Base-by-base conservation (phyloP, 2,113 vertebrate genomes). In the Amphilophus citrinellus region DNA sequence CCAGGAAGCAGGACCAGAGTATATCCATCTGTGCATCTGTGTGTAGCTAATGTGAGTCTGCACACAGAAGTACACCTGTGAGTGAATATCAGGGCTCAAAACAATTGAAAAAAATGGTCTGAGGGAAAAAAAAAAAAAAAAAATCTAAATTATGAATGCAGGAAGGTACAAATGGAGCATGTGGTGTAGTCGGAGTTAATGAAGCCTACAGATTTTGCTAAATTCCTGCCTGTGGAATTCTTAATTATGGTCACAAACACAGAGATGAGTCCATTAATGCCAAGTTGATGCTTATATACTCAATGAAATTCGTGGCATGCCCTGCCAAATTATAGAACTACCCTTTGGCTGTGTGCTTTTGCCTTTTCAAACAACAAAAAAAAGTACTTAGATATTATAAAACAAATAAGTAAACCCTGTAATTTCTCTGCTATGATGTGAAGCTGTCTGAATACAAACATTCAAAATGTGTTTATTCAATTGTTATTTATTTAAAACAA, bases 131-230 rank as follows among this genome's bases (percentile, higher is more conserved):
- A 24, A 24, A 24, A 24, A 80, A 20, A 24, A 85, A 73, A 22
- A 22, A n/a, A n/a, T 73, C 60, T 92, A 80, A 92, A 93, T 92
- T 92, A 89, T 91, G 76, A 88, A 92, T 91, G 85, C 84, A 79
- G 83, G 44, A 68, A 80, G 82, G 82, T 82, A 84, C 84, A 90
- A 91, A 84, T 84, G 85, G 84, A 91, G 78, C 65, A 35, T 79
- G 87, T 82, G 84, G 86, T 75, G 85, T 58, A 82, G 73, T 77
- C 62, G 44, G 77, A 89, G 76, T 79, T 89, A 92, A 93, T 91
- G 91, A 84, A 88, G 89, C 79, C 87, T 90, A 79, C 58, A 84
- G 44, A 85, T 35, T 83, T 80, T 77, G 78, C 71, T 86, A 63
- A 83, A 91, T 85, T 63, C 57, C 61, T 80, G 86, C 79, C 63